Percentiles rank a stretch among this genome's conserved stretches.
Conservation (phyloP, 2,888 invertebrate genomes). For the Euzetes globulus region DNA sequence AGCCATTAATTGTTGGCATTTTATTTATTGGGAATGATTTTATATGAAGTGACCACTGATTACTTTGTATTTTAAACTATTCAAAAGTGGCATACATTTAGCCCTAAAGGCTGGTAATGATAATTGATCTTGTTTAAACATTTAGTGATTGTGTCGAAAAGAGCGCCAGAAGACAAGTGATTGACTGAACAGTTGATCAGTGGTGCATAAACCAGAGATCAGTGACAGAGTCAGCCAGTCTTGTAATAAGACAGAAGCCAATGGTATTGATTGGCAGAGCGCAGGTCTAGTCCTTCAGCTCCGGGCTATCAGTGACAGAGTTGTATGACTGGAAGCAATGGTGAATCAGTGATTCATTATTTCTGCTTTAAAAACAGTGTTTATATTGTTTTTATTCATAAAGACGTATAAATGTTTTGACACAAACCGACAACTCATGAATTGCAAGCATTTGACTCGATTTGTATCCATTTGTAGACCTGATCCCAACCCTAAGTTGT, state of each 20-base stretch:
- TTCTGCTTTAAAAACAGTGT: background rate
- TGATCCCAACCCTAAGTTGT: background rate
- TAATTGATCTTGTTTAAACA: too few species aligned
- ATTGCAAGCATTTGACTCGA: background rate
- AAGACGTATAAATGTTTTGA: background rate
- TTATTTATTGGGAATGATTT: too few species aligned
- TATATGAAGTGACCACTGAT: too few species aligned
- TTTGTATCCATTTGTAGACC: background rate
- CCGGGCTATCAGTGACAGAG: background rate
- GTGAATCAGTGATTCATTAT: constrained; percentile 6
- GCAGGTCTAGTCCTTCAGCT: background rate
- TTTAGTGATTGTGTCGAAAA: background rate
- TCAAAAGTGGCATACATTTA: too few species aligned
- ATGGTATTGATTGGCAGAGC: background rate
- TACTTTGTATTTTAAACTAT: too few species aligned
- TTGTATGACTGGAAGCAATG: background rate
- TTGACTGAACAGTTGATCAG: background rate
- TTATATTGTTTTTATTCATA: background rate
- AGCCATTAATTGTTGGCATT: too few species aligned
- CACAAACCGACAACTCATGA: background rate
- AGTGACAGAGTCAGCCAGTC: background rate
- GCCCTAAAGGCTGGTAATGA: too few species aligned
- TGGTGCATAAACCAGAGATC: background rate
- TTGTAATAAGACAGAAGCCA: background rate
- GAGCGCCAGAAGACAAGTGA: background rate